A percentile compares a stretch with the other conserved stretches of the same genome.
Conservation (phyloP, 2,888 invertebrate genomes). For the Ophion costatus region DNA sequence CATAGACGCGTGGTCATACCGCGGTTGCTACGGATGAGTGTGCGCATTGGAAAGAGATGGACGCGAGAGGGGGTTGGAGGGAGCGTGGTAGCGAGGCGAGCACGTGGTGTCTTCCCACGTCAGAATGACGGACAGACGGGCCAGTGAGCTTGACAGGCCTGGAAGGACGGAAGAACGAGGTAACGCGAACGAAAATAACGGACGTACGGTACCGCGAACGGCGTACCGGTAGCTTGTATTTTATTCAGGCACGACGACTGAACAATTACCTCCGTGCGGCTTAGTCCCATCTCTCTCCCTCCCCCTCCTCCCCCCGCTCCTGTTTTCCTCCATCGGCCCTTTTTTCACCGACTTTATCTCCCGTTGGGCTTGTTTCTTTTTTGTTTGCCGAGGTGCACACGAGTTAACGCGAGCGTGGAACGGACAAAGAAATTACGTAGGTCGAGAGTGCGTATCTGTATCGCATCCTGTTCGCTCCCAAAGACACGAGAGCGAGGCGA, state of each 20-base stretch:
- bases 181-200: slow-evolving; percentile 78
- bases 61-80: slow-evolving; percentile 26
- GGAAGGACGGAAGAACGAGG: slow-evolving; percentile 75
- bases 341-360: slow-evolving; percentile 47
- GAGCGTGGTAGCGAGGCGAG: slow-evolving; percentile 39
- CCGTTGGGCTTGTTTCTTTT: slow-evolving; percentile 15
- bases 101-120: slow-evolving; percentile 83
- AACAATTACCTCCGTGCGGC: slow-evolving; percentile 79
- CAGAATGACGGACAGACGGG: slow-evolving; percentile 83
- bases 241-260: slow-evolving; percentile 83
- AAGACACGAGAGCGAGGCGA: slow-evolving; percentile 64
- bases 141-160: slow-evolving; percentile 75
- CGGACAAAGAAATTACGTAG: slow-evolving; percentile 63
- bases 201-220: slow-evolving; percentile 58
- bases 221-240: slow-evolving; percentile 81
- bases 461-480: slow-evolving; percentile 62
- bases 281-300: slow-evolving; percentile 47
- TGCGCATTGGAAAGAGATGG: neutral
- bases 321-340: slow-evolving; percentile 6
- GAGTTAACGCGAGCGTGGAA: slow-evolving; percentile 62
- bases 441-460: slow-evolving; percentile 29
- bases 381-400: slow-evolving; percentile 46
- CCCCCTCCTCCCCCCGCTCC: neutral
- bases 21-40: too few species aligned
- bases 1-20: too few species aligned